These are phyloP conservation scores for Myotis planiceps DNA, from an alignment of 2,797 vertebrate species.

Conservation along the genomic window DNA sequence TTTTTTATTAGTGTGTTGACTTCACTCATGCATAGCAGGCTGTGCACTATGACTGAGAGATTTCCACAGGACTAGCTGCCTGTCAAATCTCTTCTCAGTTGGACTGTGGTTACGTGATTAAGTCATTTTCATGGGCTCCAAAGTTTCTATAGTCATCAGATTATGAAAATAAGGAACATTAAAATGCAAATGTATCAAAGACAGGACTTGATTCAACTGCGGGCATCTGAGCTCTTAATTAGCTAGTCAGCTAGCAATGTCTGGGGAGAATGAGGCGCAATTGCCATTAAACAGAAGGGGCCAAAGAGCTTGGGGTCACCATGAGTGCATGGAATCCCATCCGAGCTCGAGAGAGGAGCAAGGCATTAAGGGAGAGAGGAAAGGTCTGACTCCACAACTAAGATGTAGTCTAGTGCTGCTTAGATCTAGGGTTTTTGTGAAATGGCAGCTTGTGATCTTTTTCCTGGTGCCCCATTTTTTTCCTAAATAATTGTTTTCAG, in stretches of 20 bases:
- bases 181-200: background rate
- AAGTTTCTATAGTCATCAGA: background rate
- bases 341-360: background rate
- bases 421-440: background rate
- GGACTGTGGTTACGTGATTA: background rate
- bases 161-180: background rate
- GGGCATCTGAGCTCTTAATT: background rate
- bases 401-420: background rate
- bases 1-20: background rate
- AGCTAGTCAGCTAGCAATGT: background rate
- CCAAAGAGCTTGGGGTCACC: background rate
- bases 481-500: background rate
- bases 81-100: background rate
- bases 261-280: background rate
- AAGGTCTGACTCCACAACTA: background rate
- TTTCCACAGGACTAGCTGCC: background rate
- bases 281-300: background rate
- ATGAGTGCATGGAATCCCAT: background rate
- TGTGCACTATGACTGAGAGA: background rate
- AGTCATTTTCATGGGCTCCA: background rate
- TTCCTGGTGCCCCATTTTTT: background rate
- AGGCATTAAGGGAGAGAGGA: background rate
- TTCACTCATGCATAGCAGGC: background rate
- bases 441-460: background rate
- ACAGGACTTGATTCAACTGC: background rate